Conservation (phyloP, 2,797 vertebrate genomes). For the Takifugu rubripes region DNA sequence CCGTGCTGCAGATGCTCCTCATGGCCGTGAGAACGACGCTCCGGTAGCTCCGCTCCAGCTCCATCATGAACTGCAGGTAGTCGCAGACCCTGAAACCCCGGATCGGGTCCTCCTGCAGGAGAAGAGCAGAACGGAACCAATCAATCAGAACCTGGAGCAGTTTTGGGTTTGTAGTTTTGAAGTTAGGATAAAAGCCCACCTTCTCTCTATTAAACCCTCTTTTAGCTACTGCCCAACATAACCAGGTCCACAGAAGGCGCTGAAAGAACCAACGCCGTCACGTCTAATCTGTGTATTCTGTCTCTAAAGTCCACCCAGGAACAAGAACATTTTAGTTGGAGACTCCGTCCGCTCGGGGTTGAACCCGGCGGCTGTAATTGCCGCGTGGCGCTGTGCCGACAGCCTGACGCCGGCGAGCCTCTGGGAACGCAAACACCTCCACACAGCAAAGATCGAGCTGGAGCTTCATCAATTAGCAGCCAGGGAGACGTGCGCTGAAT, state of each 20-base stretch:
- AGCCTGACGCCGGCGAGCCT: constrained; percentile 5
- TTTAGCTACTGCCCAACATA: too few relatives aligned
- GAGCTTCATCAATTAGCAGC: constrained; percentile 24
- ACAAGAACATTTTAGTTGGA: constrained; percentile 29
- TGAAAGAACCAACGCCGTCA: not conserved
- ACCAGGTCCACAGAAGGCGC: too few relatives aligned
- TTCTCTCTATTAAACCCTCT: too few relatives aligned
- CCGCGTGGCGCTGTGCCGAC: constrained; percentile 13
- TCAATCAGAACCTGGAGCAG: not conserved
- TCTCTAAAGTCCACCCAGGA: not conserved
- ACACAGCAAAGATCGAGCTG: constrained; percentile 1
- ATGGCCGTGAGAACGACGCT: constrained; percentile 83
- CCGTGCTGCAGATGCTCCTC: constrained; percentile 66
- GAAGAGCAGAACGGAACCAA: not conserved
- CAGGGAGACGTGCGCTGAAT: constrained; percentile 6
- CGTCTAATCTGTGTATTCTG: not conserved
- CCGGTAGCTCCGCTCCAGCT: constrained; percentile 82
- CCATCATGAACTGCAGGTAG: constrained; percentile 88
- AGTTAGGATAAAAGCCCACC: too few relatives aligned
- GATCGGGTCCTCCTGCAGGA: constrained; percentile 88
- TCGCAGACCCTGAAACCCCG: constrained; percentile 81
- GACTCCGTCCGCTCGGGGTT: constrained; percentile 34
- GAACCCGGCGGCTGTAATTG: constrained; percentile 19
- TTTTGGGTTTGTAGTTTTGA: too few relatives aligned
- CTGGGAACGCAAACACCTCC: constrained; percentile 27